These are phyloP conservation scores for Cyprinella venusta DNA, from an alignment of 2,797 vertebrate genomes.

Conservation along the genomic window DNA sequence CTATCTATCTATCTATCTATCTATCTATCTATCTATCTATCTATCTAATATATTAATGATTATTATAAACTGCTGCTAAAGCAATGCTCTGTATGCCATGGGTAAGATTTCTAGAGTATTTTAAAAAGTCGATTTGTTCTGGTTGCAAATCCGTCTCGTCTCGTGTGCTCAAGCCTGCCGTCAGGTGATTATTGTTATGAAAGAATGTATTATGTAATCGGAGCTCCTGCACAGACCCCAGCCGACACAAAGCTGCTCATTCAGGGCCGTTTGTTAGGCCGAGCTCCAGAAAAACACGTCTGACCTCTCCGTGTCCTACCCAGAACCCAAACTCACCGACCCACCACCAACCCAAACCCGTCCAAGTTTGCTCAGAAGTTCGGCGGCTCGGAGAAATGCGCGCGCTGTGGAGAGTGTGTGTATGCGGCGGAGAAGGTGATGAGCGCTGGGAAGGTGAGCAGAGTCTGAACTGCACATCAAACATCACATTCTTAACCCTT, in stretches of 20 bases:
- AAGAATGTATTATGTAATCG: conserved; percentile 71
- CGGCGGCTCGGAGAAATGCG: conserved; percentile 90
- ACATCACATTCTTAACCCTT: not conserved
- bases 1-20: too few species aligned
- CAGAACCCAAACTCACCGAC: conserved; percentile 83
- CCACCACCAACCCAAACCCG: conserved; percentile 89
- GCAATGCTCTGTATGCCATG: not conserved
- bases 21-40: too few species aligned
- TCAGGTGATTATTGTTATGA: conserved; percentile 71
- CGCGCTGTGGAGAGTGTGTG: conserved; percentile 89
- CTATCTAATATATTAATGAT: too few species aligned
- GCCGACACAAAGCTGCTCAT: conserved; percentile 72
- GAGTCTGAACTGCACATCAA: not conserved
- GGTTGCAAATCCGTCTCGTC: not conserved
- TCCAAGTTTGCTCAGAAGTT: conserved; percentile 95
- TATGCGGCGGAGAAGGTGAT: conserved; percentile 94
- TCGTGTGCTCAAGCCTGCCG: not conserved
- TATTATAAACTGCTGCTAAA: not conserved
- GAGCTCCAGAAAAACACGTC: not conserved
- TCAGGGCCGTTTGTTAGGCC: conserved; percentile 68
- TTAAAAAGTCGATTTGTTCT: not conserved
- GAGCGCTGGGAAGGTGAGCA: conserved; percentile 91
- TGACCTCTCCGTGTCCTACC: conserved; percentile 25
- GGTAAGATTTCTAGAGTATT: not conserved
- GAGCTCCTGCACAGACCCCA: conserved; percentile 36